phyloP scores from a whole-genome alignment of 2,113 vertebrate species.

The Phaethon lepturus region DNA sequence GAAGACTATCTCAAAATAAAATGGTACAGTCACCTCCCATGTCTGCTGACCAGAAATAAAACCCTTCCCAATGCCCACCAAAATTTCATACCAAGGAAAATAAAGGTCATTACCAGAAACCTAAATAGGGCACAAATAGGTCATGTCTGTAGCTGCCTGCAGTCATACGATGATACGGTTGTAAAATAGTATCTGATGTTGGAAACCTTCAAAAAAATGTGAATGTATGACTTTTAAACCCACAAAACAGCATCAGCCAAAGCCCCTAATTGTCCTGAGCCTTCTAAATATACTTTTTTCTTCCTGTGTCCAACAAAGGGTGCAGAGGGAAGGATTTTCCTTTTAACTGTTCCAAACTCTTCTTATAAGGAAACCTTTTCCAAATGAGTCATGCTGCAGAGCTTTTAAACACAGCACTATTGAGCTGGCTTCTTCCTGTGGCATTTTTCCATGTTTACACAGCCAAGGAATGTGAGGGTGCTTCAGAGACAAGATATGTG shows the following conservation, averaged over 20 bases:
- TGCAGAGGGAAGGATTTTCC: slow-evolving; percentile 8
- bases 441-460: slow-evolving; percentile 27
- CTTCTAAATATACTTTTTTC: not conserved
- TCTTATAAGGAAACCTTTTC: slow-evolving; percentile 47
- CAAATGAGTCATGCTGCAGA: not conserved
- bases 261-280: not conserved
- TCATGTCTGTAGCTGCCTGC: not conserved
- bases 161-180: not conserved
- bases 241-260: not conserved
- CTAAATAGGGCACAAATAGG: not conserved
- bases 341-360: not conserved
- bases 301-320: not conserved
- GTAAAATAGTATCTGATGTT: not conserved
- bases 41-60: not conserved
- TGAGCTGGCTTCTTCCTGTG: not conserved
- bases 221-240: not conserved
- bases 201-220: not conserved
- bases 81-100: not conserved
- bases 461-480: not conserved
- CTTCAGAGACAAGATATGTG: slow-evolving; percentile 8
- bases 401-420: not conserved
- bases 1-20: not conserved
- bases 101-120: not conserved
- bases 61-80: not conserved
- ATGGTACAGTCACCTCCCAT: not conserved